Conservation (phyloP, 2,888 invertebrate genomes). For the Drosophila nr. medialis region DNA sequence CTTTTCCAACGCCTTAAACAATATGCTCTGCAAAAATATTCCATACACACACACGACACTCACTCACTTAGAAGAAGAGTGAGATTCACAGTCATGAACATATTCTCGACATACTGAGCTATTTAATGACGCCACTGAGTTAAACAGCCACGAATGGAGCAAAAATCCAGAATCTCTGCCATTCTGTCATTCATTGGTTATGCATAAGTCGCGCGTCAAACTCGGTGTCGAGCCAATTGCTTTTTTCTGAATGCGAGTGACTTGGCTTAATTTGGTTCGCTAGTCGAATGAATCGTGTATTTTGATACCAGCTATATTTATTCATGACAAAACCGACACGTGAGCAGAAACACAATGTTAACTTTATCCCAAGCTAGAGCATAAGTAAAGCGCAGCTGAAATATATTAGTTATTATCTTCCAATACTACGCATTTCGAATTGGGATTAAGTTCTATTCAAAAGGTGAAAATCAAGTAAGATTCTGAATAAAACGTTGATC, state of each 20-base stretch:
- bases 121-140: slow-evolving; percentile 70
- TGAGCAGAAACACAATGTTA: slow-evolving; percentile 49
- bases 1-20: slow-evolving; percentile 47
- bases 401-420: neutral
- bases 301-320: slow-evolving; percentile 58
- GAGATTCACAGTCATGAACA: slow-evolving; percentile 47
- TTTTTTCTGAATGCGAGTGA: slow-evolving; percentile 13
- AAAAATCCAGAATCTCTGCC: slow-evolving; percentile 39
- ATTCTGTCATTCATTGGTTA: slow-evolving; percentile 58
- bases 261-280: slow-evolving; percentile 12
- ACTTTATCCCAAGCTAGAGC: slow-evolving; percentile 6
- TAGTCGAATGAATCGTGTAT: slow-evolving; percentile 9
- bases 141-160: slow-evolving; percentile 33
- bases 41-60: neutral
- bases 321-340: slow-evolving; percentile 63
- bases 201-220: slow-evolving; percentile 22
- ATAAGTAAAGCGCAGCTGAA: neutral
- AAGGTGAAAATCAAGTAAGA: neutral
- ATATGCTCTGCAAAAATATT: slow-evolving; percentile 31
- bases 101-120: slow-evolving; percentile 59
- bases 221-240: slow-evolving; percentile 1
- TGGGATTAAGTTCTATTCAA: neutral
- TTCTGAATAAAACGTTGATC: neutral
- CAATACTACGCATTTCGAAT: neutral
- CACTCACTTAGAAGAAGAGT: slow-evolving; percentile 8